phyloP scores from a whole-genome alignment of 2,797 vertebrate species.

The Acridotheres tristis region DNA sequence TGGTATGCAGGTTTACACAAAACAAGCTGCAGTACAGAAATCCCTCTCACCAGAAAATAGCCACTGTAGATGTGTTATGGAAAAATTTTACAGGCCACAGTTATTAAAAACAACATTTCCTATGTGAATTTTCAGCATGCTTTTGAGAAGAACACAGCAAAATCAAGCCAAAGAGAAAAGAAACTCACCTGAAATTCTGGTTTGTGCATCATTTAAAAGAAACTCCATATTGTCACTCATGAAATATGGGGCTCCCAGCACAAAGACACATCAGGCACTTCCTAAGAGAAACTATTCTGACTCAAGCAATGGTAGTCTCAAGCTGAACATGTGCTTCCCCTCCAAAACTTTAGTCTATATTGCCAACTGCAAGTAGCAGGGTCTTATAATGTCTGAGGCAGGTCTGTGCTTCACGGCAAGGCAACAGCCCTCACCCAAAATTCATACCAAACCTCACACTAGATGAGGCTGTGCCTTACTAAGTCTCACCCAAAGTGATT shows the following conservation, averaged over 20 bases:
- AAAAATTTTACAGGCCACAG: constrained; percentile 55
- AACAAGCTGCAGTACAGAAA: neutral
- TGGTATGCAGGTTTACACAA: constrained; percentile 44
- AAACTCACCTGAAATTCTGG: constrained; percentile 15
- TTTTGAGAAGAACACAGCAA: constrained; percentile 7
- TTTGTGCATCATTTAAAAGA: neutral
- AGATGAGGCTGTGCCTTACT: neutral
- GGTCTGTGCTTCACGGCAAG: neutral
- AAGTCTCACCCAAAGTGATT: neutral
- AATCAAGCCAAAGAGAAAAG: neutral
- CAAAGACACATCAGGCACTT: constrained; percentile 19
- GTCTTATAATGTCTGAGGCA: neutral
- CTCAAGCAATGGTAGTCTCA: neutral
- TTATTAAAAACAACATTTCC: neutral
- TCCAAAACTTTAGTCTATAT: neutral
- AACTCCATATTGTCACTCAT: neutral
- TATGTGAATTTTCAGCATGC: neutral
- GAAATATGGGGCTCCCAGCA: constrained; percentile 17
- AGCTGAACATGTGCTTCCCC: neutral
- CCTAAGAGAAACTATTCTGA: neutral
- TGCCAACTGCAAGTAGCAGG: neutral
- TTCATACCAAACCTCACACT: neutral
- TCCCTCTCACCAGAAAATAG: constrained; percentile 52
- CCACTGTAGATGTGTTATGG: constrained; percentile 77
- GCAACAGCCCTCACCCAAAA: neutral